phyloP scores from a whole-genome alignment of 2,797 vertebrate species.

The Hippopotamyrus pictus region DNA sequence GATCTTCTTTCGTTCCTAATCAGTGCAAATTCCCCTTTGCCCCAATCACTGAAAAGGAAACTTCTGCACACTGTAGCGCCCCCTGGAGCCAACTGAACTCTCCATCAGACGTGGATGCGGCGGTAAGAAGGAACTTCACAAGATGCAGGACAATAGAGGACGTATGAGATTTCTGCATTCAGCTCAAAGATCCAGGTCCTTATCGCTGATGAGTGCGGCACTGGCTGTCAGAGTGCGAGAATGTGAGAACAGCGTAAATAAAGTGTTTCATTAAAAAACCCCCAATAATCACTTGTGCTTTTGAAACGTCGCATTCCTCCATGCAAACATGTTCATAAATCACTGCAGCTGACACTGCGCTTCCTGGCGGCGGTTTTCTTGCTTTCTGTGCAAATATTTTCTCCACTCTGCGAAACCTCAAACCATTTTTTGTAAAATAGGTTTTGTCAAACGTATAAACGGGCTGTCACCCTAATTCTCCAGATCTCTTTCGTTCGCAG shows the following conservation, averaged over 20 bases:
- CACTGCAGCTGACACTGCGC: not conserved
- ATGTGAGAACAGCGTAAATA: not conserved
- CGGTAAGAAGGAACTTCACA: not conserved
- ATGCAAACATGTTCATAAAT: conserved; percentile 5
- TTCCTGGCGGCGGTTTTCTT: not conserved
- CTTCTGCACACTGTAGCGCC: not conserved
- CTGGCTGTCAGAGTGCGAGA: not conserved
- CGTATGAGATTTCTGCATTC: not conserved
- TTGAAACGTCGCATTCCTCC: not conserved
- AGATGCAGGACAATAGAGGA: not conserved
- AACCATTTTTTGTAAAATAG: not conserved
- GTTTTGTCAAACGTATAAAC: not conserved
- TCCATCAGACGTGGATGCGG: not conserved
- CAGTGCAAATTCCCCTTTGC: not conserved
- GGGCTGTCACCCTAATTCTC: not conserved
- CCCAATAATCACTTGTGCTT: not conserved
- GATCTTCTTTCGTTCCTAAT: conserved; percentile 6
- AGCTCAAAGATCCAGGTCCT: not conserved
- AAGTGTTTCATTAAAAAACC: conserved; percentile 4
- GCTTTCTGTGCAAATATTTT: conserved; percentile 4
- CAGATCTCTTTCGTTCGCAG: not conserved
- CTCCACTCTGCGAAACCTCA: not conserved
- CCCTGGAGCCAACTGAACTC: not conserved
- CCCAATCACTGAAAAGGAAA: not conserved
- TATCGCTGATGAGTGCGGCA: not conserved